Conservation (phyloP, 2,113 vertebrate species). For the Indicator indicator region DNA sequence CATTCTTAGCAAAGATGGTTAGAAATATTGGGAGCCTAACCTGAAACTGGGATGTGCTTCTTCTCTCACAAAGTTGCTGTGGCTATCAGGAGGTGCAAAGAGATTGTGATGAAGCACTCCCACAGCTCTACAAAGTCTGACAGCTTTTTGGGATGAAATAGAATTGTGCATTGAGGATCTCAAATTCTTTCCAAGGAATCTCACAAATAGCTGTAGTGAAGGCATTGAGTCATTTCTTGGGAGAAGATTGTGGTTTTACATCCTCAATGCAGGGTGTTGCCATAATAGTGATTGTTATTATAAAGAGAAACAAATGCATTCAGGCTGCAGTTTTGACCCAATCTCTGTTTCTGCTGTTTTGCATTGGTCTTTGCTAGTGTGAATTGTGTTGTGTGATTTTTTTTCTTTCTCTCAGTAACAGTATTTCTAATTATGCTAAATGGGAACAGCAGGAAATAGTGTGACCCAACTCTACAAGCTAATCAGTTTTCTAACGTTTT, state of each 20-base stretch:
- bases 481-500: background rate
- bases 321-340: slow-evolving; percentile 58
- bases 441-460: background rate
- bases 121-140: background rate
- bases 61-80: background rate
- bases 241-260: slow-evolving; percentile 72
- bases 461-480: background rate
- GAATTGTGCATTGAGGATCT: background rate
- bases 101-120: background rate
- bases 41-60: background rate
- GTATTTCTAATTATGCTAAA: background rate
- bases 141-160: slow-evolving; percentile 37
- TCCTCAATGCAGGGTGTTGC: slow-evolving; percentile 68
- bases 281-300: slow-evolving; percentile 74
- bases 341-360: slow-evolving; percentile 52
- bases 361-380: background rate
- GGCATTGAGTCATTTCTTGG: slow-evolving; percentile 74
- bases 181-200: slow-evolving; percentile 72
- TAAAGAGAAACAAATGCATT: slow-evolving; percentile 68
- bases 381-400: background rate
- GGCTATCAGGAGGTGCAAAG: background rate
- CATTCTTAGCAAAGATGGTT: background rate
- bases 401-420: background rate
- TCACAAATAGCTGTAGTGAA: slow-evolving; percentile 64
- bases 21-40: background rate